Evolutionary conservation across 2,113 vertebrate species (phyloP), one percentile per base, ranked within the genome.

Genomic region (Globicephala melas): DNA sequence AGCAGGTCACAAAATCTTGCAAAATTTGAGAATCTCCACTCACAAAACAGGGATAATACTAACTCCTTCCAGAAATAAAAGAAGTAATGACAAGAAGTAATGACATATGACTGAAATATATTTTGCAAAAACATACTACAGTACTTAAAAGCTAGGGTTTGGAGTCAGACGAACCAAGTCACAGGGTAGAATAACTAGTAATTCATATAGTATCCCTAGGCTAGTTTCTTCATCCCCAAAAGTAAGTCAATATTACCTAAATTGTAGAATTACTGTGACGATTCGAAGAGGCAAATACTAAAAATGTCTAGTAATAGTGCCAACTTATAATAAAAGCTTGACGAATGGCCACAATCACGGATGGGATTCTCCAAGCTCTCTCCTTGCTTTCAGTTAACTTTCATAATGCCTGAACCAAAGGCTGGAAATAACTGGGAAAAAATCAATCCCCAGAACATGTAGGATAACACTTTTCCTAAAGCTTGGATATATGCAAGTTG

Each of bases 351-450:
- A 81, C 36, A 80, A 1, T 92, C 15, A 9, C 23, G 17, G 21
- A 73, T 26, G 8, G 20, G 11, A 26, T 70, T 36, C 28, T 85
- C 44, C 58, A 12, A 38, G 33, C 13, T 15, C 11, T 81, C 2
- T 14, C 36, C 3, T 77, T 77, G 38, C 74, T 82, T 94, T 77
- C 60, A 47, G 58, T 91, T 83, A 96, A 79, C 38, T 95, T 76
- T 89, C 53, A n/a, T 58, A 67, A 79, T 36, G 31, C 36, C 44
- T 94, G 47, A 96, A 96, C 36, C 86, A 97, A 97, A 76, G 8
- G 8, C 47, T 60, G 15, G 58, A 89, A 58, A 92, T 36, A 53
- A 53, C 28, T 84, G 82, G 20, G 55, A 74, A 94, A 50, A 50
- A 96, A 81, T 81, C 41, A 90, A 50, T 67, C n/a, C 62, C 31